These are phyloP conservation scores for Spialia ferax DNA, from an alignment of 2,888 invertebrate genomes.

Conservation along the genomic window DNA sequence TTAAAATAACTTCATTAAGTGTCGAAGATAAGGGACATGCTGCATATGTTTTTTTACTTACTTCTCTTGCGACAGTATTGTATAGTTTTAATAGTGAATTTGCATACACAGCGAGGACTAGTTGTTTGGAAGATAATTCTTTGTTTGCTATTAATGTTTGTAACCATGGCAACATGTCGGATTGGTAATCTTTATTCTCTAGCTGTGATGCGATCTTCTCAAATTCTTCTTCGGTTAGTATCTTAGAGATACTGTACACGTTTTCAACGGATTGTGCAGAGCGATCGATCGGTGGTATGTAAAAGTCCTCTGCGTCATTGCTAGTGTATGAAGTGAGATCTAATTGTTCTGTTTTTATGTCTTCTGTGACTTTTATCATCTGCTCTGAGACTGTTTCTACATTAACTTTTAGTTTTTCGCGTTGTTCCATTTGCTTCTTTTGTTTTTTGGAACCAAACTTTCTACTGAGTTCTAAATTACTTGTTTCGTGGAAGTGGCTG, in stretches of 20 bases:
- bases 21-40: conserved; percentile 58
- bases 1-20: conserved; percentile 63
- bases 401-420: conserved; percentile 86
- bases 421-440: conserved; percentile 87
- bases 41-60: conserved; percentile 60
- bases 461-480: conserved; percentile 80
- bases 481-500: conserved; percentile 55
- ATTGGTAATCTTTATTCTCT: conserved; percentile 56
- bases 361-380: conserved; percentile 80
- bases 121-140: conserved; percentile 52
- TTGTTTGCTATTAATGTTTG: conserved; percentile 52
- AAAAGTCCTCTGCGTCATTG: conserved; percentile 70
- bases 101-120: conserved; percentile 66
- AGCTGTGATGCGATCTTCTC: conserved; percentile 67
- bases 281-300: conserved; percentile 82
- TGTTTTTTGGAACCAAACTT: conserved; percentile 89
- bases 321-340: conserved; percentile 67
- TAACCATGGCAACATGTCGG: conserved; percentile 57
- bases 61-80: conserved; percentile 54
- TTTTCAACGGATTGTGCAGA: conserved; percentile 72
- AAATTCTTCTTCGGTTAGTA: conserved; percentile 72
- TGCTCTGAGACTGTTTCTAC: conserved; percentile 86
- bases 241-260: conserved; percentile 76
- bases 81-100: conserved; percentile 60
- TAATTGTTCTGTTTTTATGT: conserved; percentile 56